Evolutionary conservation across 2,113 vertebrate genomes (phyloP), one percentile per base, ranked within the genome.

Genomic region (Etia nguti): DNA sequence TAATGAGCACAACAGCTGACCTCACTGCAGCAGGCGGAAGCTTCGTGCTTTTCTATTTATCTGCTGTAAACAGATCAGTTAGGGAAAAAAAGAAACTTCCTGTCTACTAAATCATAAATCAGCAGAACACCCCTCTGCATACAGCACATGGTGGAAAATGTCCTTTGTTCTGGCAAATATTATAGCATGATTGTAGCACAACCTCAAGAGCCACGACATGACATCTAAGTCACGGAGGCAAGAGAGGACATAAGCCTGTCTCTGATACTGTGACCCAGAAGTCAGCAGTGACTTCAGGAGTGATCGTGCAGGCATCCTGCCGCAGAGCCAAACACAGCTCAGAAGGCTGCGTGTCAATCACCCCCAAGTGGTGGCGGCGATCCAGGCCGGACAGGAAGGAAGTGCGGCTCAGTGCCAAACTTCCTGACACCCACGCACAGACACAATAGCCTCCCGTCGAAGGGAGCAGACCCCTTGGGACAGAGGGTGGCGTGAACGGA

Each of bases 371-470:
- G 79, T 90, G 87, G 91, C 85, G 4, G 60, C 8, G 31, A n/a
- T 90, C 91, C 91, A 94, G 87, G 87, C 75, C 9, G 56, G 92
- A 92, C 85, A 89, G 91, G 94, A 94, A 96, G 94, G 94, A 96
- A 96, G 93, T 80, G 10, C 70, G 84, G 86, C 90, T 90, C 91
- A 26, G 29, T 79, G 93, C 93, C 95, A 93, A 92, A 86, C 94
- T 95, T 96, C 95, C 96, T 96, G 95, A 94, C 92, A 88, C 90
- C 89, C 90, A 83, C 92, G 77, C 88, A 86, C 83, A 90, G 60
- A 91, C 94, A 95, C 95, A 96, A 95, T 95, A 62, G 94, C 70
- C 82, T 22, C 83, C 29, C 54, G 68, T 81, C 52, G 87, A 73
- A 48, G 62, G 73, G 83, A 55, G 75, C 48, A 20, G 52, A 68